Evolutionary conservation across 2,113 vertebrate species (phyloP).

Genomic region (Australoheros scitulus): DNA sequence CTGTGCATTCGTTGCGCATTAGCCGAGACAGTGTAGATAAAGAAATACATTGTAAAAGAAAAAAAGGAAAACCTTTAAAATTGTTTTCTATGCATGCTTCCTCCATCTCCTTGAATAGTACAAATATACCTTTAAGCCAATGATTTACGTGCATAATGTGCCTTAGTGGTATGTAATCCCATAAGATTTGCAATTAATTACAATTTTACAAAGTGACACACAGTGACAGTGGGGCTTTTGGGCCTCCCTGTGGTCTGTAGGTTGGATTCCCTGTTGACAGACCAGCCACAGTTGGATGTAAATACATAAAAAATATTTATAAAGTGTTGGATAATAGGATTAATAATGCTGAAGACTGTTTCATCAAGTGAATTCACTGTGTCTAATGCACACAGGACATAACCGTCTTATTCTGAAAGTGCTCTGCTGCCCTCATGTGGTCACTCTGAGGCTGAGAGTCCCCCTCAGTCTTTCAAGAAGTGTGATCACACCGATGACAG

Average conservation of each 20-base stretch:
- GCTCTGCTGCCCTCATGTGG: constrained; percentile 65
- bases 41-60: background rate
- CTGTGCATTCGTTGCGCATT: background rate
- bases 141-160: background rate
- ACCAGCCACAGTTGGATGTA: background rate
- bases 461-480: background rate
- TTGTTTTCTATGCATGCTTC: background rate
- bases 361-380: background rate
- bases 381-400: background rate
- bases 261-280: background rate
- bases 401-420: constrained; percentile 5
- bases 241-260: background rate
- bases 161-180: background rate
- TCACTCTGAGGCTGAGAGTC: background rate
- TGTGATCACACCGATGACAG: background rate
- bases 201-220: constrained; percentile 3
- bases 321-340: background rate
- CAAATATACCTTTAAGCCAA: background rate
- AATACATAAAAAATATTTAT: background rate
- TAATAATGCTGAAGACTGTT: background rate
- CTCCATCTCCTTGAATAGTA: background rate
- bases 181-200: constrained; percentile 1
- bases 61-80: background rate
- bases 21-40: background rate
- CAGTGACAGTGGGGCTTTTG: background rate